phyloP scores from a whole-genome alignment of 92 coral and sea anemone species.

The Phymanthus crucifer region DNA sequence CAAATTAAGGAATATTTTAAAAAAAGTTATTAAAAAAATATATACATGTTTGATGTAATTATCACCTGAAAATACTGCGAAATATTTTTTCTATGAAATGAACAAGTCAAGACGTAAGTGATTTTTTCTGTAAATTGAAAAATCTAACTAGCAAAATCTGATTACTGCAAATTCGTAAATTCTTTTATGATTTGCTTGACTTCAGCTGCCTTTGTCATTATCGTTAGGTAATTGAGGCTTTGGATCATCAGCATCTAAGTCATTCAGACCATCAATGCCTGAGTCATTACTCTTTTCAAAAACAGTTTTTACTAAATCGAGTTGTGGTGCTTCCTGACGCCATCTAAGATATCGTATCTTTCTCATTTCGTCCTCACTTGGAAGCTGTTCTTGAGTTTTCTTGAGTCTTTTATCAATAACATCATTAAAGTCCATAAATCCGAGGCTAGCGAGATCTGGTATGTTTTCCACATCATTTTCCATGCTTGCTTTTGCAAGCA shows the following conservation, averaged over 20 bases:
- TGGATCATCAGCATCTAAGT: neutral
- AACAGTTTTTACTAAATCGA: conserved; percentile 48
- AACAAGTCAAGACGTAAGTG: too few relatives aligned
- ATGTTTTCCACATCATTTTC: conserved; percentile 51
- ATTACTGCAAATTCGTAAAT: neutral
- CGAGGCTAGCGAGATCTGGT: conserved; percentile 77
- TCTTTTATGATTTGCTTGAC: neutral
- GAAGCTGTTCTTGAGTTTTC: conserved; percentile 62
- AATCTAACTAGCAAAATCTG: too few relatives aligned
- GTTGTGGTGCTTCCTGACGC: conserved; percentile 52
- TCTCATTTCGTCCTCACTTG: conserved; percentile 78
- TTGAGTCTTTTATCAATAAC: conserved; percentile 72
- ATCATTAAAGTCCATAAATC: conserved; percentile 85
- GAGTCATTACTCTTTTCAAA: conserved; percentile 48
- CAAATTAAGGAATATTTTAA: too few relatives aligned
- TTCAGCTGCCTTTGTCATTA: neutral
- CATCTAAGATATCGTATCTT: conserved; percentile 80
- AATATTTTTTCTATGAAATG: too few relatives aligned
- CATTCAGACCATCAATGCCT: neutral
- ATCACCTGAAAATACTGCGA: too few relatives aligned
- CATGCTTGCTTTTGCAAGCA: conserved; percentile 60
- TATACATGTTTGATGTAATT: too few relatives aligned
- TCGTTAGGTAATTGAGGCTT: neutral
- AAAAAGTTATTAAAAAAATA: too few relatives aligned
- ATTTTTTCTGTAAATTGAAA: too few relatives aligned